A percentile compares a stretch with the other conserved stretches of the same genome.
Evolutionary conservation across 2,113 vertebrate species (phyloP).

Genomic region (Callaeas wilsoni): DNA sequence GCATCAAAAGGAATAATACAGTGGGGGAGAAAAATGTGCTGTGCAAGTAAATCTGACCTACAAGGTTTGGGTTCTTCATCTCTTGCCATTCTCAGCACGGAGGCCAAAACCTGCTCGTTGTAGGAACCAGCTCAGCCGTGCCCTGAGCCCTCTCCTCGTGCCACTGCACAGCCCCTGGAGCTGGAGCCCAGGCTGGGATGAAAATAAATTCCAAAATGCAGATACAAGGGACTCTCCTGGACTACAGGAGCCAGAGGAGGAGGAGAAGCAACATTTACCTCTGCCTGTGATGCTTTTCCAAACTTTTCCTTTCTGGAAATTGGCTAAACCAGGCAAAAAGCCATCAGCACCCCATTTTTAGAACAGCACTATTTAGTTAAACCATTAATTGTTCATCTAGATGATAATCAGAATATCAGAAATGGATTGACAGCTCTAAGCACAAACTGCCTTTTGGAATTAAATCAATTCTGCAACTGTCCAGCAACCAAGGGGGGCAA

Average conservation of each 20-base stretch:
- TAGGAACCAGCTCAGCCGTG: neutral
- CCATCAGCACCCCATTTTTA: neutral
- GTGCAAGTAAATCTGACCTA: neutral
- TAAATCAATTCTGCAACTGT: neutral
- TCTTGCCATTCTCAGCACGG: neutral
- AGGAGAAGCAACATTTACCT: neutral
- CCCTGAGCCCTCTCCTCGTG: accelerated
- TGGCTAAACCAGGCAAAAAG: neutral
- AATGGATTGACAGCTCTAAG: neutral
- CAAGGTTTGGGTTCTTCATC: neutral
- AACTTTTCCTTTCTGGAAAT: neutral
- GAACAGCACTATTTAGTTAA: neutral
- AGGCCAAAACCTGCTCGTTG: neutral
- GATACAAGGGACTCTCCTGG: neutral
- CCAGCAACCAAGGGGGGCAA: neutral
- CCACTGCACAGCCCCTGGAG: neutral
- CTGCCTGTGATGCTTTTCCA: neutral
- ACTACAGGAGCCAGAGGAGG: neutral
- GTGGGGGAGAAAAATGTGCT: accelerated
- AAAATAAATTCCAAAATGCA: neutral
- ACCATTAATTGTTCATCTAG: neutral
- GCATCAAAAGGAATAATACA: neutral
- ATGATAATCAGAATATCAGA: neutral
- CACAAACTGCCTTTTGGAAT: neutral
- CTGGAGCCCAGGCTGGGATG: neutral